Evolutionary conservation across 2,888 invertebrate genomes (phyloP).

Genomic region (Limnephilus auricula): DNA sequence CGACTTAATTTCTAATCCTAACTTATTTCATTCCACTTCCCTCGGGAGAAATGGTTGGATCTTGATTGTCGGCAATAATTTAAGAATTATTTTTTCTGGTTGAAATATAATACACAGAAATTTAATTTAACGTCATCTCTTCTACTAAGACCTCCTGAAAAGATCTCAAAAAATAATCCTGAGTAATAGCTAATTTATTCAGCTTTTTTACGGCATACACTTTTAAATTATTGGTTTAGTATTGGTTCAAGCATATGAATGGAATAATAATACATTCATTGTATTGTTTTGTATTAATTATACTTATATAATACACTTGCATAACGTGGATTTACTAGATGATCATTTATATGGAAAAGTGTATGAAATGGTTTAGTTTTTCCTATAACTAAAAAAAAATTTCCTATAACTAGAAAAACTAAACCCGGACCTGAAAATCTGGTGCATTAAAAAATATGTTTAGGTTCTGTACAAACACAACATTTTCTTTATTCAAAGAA

Average conservation of each 20-base stretch:
- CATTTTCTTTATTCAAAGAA: background rate
- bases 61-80: background rate
- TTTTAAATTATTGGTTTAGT: no score
- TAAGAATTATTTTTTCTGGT: background rate
- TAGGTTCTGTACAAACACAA: background rate
- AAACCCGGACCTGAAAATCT: no score
- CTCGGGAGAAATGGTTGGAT: background rate
- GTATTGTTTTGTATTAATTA: no score
- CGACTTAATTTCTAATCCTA: background rate
- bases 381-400: no score
- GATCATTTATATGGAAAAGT: no score
- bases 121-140: constrained; percentile 48
- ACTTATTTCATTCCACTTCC: background rate
- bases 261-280: background rate
- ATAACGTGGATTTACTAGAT: no score
- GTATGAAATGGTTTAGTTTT: no score
- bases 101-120: background rate
- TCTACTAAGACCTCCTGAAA: constrained; percentile 35
- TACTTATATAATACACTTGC: no score
- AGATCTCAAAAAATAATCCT: constrained; percentile 58
- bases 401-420: no score
- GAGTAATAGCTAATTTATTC: constrained; percentile 66
- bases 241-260: background rate
- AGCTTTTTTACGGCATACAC: constrained; percentile 58
- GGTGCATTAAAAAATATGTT: no score